Base-by-base conservation (phyloP, 2,113 vertebrate genomes). In the Leuciscus idus region DNA sequence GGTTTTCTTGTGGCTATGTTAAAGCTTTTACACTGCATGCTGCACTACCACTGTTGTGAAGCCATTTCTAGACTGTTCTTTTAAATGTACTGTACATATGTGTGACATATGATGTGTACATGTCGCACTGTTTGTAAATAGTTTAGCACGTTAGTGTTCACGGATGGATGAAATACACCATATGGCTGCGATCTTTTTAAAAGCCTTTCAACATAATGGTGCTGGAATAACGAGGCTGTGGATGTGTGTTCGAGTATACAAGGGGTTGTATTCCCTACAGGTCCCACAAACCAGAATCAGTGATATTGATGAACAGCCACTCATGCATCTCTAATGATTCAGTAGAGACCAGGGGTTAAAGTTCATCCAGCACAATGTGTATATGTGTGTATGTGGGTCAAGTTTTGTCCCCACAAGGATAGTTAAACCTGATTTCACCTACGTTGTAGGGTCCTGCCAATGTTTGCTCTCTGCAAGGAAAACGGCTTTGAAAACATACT, bases 261-360 rank as follows among this genome's bases (percentile, higher is more conserved):
- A 39, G 75, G 81, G 46, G 39, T 72, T 39, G 12, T 57, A 46
- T 76, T 81, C 79, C 76, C 50, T 12, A 17, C 68, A 84, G 52
- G 43, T 68, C 55, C 15, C 46, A 77, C 73, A 23, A 50, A 72
- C 3, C 57, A 82, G 73, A 50, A 73, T 68, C 48, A 28, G 30
- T 87, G 85, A 86, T 73, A 72, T 72, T 92, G 90, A 93, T 94
- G 87, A 92, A 95, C 93, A 59, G 87, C 77, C 91, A 21, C n/a
- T n/a, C 82, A 73, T 88, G 85, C 80, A 86, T 88, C 13, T 59
- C 33, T 84, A 84, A 84, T 84, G 82, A 74, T 74, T n/a, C 82
- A 59, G 86, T 92, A 92, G 92, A 92, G 91, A 92, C 91, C 55
- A 1, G 83, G 74, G 91, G 88, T 94, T 90, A 93, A 82, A 78